Percentiles rank a stretch among this genome's conserved stretches.
Conservation (phyloP, 2,113 vertebrate genomes). For the Crocuta crocuta region DNA sequence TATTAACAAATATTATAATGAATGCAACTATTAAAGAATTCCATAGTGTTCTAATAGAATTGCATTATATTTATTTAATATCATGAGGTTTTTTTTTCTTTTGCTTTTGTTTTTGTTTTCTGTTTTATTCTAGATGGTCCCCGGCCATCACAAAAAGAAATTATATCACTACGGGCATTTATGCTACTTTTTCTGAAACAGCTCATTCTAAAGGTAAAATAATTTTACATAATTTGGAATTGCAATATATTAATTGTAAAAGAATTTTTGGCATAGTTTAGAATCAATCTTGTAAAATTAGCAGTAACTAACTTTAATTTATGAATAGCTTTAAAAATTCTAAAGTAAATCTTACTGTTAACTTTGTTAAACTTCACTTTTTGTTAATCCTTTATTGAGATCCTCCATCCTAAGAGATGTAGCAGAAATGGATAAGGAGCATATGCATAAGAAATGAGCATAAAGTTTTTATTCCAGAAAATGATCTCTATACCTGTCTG, state of each 20-base stretch:
- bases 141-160: conserved; percentile 96
- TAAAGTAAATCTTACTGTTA: background rate
- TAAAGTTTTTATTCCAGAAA: background rate
- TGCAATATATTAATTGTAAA: background rate
- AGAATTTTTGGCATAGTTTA: background rate
- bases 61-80: conserved; percentile 49
- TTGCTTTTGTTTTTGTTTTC: conserved; percentile 16
- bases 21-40: background rate
- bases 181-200: conserved; percentile 99
- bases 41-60: background rate
- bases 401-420: background rate
- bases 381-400: background rate
- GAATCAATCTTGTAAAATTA: conserved; percentile 13
- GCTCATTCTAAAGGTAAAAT: conserved; percentile 96
- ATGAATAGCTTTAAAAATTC: conserved; percentile 9
- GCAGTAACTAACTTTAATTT: background rate
- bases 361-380: conserved; percentile 29
- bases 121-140: conserved; percentile 93
- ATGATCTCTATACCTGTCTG: background rate
- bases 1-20: background rate
- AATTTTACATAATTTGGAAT: conserved; percentile 31
- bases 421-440: background rate
- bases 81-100: background rate
- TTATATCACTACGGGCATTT: conserved; percentile 95
- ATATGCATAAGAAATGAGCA: background rate